Evolutionary conservation across 2,888 invertebrate species (phyloP).

Genomic region (Pachliopta kotzebuea): DNA sequence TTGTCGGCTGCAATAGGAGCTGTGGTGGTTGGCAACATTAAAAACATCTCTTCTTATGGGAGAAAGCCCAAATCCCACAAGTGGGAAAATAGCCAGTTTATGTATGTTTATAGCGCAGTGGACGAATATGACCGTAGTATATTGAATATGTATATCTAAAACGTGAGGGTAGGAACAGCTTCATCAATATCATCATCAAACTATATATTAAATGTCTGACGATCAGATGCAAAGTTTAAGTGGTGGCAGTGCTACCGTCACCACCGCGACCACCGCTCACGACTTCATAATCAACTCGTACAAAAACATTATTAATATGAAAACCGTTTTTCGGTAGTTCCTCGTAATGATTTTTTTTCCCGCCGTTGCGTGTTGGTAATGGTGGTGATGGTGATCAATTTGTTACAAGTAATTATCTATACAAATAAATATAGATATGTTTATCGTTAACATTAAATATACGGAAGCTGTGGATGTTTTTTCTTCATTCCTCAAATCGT

Average conservation of each 20-base stretch:
- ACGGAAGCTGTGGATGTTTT: slow-evolving; percentile 21
- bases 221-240: slow-evolving; percentile 15
- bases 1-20: no score
- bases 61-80: no score
- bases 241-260: slow-evolving; percentile 26
- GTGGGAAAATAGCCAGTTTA: no score
- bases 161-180: no score
- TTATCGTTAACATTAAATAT: slow-evolving; percentile 9
- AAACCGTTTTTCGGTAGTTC: slow-evolving; percentile 20
- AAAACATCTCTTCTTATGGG: no score
- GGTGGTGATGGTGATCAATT: slow-evolving; percentile 10
- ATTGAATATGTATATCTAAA: no score
- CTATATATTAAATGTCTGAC: no score
- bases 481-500: slow-evolving; percentile 15
- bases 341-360: slow-evolving; percentile 3
- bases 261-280: slow-evolving; percentile 37
- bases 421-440: slow-evolving; percentile 10
- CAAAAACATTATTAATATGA: slow-evolving; percentile 32
- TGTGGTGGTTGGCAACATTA: no score
- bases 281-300: slow-evolving; percentile 41
- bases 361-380: slow-evolving; percentile 9
- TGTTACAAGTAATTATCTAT: slow-evolving; percentile 11
- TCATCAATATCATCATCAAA: no score
- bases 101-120: no score
- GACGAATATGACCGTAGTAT: no score